Evolutionary conservation across 2,888 invertebrate species (phyloP), one percentile per base, ranked within the genome.

Genomic region (Campoletis raptor): DNA sequence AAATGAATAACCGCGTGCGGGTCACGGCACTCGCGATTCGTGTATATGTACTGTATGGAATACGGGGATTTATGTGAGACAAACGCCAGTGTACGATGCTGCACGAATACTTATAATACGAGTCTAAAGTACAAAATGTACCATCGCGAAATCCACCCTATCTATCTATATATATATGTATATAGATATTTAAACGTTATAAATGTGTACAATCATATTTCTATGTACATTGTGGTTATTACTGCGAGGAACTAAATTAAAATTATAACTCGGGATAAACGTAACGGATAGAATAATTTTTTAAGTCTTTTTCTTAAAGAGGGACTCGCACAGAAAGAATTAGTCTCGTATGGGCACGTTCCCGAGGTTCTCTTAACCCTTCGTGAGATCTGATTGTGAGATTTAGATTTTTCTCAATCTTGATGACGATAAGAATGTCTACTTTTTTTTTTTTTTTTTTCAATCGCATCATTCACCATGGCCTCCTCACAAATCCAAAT

Each of bases 1-100:
- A 86, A 86, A 86, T 86, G 86, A 86, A 86, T 83, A 86, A 86
- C 83, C 77, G 83, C 76, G 79, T 80, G 76, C 76, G 72, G 83
- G 86, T 86, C 86, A 86, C 77, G 74, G 83, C 30, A 83, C 81
- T 86, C 77, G 80, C 66, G 86, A 83, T 82, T 82, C 82, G 67
- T 30, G 52, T 73, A 67, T 73, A 81, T 67, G 74, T 85, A 36
- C 57, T 6, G 77, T 73, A 80, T 74, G 84, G 70, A 80, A 81
- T 76, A 86, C 77, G 21, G 80, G 48, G 80, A 86, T 86, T 86
- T 86, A 86, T 86, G 86, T 83, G 86, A 76, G 81, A 83, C 77
- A 83, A 80, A 77, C 80, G 57, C 52, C 64, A 64, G 67, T 69
- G 57, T 36, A 69, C 57, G 76, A 80, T 81, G n/a, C 66, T 66